These are phyloP conservation scores for Pithys albifrons DNA, from an alignment of 2,113 vertebrate genomes.

Conservation along the genomic window DNA sequence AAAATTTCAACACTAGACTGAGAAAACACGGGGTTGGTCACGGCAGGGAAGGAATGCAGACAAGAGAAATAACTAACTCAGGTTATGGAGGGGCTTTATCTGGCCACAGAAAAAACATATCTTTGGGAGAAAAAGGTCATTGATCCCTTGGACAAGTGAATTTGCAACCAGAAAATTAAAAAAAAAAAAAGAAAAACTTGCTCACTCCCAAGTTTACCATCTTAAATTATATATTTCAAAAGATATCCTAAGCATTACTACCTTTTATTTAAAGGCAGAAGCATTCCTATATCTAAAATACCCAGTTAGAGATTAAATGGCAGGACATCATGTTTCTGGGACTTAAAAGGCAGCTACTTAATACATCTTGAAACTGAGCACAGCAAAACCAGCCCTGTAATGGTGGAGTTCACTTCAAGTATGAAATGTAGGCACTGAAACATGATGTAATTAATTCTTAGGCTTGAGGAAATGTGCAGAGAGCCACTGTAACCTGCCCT, in stretches of 20 bases:
- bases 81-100: neutral
- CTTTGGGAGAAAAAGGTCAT: neutral
- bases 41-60: constrained; percentile 26
- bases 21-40: neutral
- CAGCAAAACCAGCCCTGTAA: neutral
- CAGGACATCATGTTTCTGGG: neutral
- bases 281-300: neutral
- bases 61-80: neutral
- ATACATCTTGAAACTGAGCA: neutral
- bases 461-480: constrained; percentile 14
- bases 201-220: neutral
- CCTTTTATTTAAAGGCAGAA: neutral
- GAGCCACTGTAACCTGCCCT: constrained; percentile 19
- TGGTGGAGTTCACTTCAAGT: neutral
- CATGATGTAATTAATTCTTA: constrained; percentile 39
- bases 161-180: neutral
- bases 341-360: neutral
- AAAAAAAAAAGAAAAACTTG: neutral
- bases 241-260: neutral
- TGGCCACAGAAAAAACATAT: neutral
- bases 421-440: constrained; percentile 16
- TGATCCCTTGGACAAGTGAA: neutral
- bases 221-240: neutral
- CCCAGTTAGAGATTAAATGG: neutral
- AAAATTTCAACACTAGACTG: constrained; percentile 38